Evolutionary conservation across 2,113 vertebrate species (phyloP), one percentile per base, ranked within the genome.

Genomic region (Coryphaenoides rupestris): DNA sequence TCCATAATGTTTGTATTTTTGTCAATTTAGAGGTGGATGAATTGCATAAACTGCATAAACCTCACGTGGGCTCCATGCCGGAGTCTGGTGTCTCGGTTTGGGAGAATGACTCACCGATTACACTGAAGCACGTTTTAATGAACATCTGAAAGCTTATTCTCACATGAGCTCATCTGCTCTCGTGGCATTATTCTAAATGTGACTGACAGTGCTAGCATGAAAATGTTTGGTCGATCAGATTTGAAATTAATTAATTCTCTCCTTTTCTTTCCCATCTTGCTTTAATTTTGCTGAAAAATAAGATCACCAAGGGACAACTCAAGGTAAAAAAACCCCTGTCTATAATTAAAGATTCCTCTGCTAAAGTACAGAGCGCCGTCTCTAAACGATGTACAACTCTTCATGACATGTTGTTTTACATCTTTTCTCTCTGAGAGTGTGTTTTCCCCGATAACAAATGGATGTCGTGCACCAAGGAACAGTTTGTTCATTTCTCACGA

Each of bases 241-340:
- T 66, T 82, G 47, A 84, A 19, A 76, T 63, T 70, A 46, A 14
- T 40, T 19, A 19, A 19, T 21, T 59, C 78, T 75, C 83, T 67
- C 77, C 24, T 57, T 78, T 16, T 68, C 69, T 73, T 56, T 69
- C 50, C 33, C 40, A 9, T 47, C 63, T 3, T 57, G 47, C 6
- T 45, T 22, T 46, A 46, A 26, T 23, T 55, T 59, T 47, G 52
- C 55, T 14, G 23, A 54, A 40, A 60, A 69, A 72, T 63, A 70
- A 89, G 87, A 89, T 69, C 78, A 80, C 57, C 87, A 83, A 85
- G 87, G 87, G 80, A 83, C 65, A 55, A 82, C 75, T 82, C 87
- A 86, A 87, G 87, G 87, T 89, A 87, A 78, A 50, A 46, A 60
- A 60, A 67, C 17, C 19, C 21, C 5, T 10, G 40, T 24, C 21